These are phyloP conservation scores for Drosophila serrata DNA, from an alignment of 1,140 invertebrate species.

Conservation along the genomic window DNA sequence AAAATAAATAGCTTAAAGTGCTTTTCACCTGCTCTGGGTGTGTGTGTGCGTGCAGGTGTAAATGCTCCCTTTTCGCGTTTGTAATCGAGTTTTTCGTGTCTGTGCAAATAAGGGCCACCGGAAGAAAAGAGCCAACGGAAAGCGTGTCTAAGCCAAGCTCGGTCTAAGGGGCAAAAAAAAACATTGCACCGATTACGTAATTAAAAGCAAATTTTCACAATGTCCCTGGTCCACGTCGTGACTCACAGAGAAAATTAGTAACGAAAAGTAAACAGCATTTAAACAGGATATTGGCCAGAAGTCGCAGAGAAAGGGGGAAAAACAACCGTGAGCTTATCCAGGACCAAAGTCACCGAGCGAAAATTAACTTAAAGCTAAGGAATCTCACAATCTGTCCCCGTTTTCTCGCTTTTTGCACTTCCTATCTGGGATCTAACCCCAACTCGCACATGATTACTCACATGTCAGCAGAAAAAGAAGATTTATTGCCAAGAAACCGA, in stretches of 20 bases:
- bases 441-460: conserved; percentile 36
- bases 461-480: conserved; percentile 60
- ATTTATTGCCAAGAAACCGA: conserved; percentile 59
- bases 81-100: conserved; percentile 22
- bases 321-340: background rate
- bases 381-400: conserved; percentile 5
- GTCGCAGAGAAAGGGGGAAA: background rate
- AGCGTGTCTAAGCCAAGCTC: conserved; percentile 47
- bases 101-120: conserved; percentile 42
- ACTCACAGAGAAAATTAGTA: conserved; percentile 42
- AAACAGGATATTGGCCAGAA: background rate
- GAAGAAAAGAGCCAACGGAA: conserved; percentile 39
- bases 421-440: conserved; percentile 21
- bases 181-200: conserved; percentile 63
- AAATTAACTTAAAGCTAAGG: conserved; percentile 32
- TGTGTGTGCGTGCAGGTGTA: conserved; percentile 2
- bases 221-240: conserved; percentile 4
- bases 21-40: background rate
- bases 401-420: background rate
- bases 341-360: background rate
- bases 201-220: conserved; percentile 65
- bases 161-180: conserved; percentile 5
- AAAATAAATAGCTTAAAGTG: conserved; percentile 39
- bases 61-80: conserved; percentile 10
- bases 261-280: conserved; percentile 42